Percentiles rank a stretch among this genome's conserved stretches.
phyloP scores from a whole-genome alignment of 2,797 vertebrate genomes.

The Sebastes hubbsi region DNA sequence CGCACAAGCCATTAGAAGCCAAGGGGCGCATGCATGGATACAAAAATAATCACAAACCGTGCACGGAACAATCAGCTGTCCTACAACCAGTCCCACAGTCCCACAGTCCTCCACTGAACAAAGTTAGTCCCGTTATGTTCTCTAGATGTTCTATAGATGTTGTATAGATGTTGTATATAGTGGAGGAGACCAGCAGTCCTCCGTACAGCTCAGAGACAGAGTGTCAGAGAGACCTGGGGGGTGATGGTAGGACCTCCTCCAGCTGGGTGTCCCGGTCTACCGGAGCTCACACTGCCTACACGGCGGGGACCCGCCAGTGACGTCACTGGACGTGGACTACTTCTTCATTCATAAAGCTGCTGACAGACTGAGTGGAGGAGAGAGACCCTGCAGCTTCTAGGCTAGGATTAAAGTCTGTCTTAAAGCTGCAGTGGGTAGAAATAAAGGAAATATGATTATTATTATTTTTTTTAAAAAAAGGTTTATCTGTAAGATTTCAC shows the following conservation, averaged over 20 bases:
- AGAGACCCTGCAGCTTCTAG: neutral
- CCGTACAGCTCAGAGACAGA: conserved; percentile 49
- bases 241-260: conserved; percentile 71
- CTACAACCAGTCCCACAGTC: neutral
- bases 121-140: conserved; percentile 40
- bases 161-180: neutral
- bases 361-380: too few relatives aligned
- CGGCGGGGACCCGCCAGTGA: conserved; percentile 41
- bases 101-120: neutral
- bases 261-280: conserved; percentile 66
- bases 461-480: too few relatives aligned
- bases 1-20: neutral
- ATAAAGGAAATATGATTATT: too few relatives aligned
- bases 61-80: conserved; percentile 21
- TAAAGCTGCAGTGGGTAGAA: too few relatives aligned
- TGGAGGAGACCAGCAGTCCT: conserved; percentile 20
- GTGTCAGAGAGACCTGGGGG: conserved; percentile 70
- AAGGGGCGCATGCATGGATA: conserved; percentile 20
- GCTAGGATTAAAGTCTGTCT: neutral
- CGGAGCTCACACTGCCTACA: conserved; percentile 22
- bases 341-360: conserved; percentile 25
- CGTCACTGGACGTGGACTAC: conserved; percentile 45
- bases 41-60: conserved; percentile 55
- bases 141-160: neutral
- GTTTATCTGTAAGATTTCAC: too few relatives aligned